Base-by-base conservation (phyloP, 2,888 invertebrate genomes). In the Actias luna region DNA sequence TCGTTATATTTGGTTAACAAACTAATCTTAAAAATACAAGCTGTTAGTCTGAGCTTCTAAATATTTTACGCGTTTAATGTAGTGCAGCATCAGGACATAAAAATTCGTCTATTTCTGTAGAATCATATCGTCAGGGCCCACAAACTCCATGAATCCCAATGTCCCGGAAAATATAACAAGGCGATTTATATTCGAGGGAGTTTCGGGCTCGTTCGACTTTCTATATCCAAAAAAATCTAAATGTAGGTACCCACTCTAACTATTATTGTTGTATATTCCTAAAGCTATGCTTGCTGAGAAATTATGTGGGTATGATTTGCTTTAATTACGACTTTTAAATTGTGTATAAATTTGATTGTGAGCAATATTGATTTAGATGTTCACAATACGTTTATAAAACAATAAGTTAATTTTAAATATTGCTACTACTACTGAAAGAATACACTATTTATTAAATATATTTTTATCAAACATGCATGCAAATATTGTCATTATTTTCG, bases 131-230 rank as follows among this genome's bases (percentile, higher is more conserved):
- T 83, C 85, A 85, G 79, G 88, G 80, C 79, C 79, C 87, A 83
- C 86, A 85, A 85, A 89, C 87, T 89, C 78, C 87, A 92, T 92
- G 92, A 92, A 92, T 92, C 83, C 83, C 88, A 92, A 92, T 92
- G 90, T 88, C 74, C 87, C 89, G 88, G 90, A 89, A 92, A 92
- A 92, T 91, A 89, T 92, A 92, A 92, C 85, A 86, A 92, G 91
- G 82, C 87, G 85, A 92, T 92, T 92, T 92, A 91, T 92, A 92
- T 92, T 88, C 92, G 81, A 79, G 82, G 79, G 82, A 72, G 83
- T 88, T 84, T 76, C 75, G 81, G 83, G 80, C 77, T 76, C 80
- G 76, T 76, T 76, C 80, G 69, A 80, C 85, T 89, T 90, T 91
- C 91, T 89, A 91, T 90, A 55, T 29, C 55, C 87, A 86, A 78